Evolutionary conservation across 2,888 invertebrate species (phyloP), one percentile per base, ranked within the genome.

Genomic region (Melinaea menophilus): DNA sequence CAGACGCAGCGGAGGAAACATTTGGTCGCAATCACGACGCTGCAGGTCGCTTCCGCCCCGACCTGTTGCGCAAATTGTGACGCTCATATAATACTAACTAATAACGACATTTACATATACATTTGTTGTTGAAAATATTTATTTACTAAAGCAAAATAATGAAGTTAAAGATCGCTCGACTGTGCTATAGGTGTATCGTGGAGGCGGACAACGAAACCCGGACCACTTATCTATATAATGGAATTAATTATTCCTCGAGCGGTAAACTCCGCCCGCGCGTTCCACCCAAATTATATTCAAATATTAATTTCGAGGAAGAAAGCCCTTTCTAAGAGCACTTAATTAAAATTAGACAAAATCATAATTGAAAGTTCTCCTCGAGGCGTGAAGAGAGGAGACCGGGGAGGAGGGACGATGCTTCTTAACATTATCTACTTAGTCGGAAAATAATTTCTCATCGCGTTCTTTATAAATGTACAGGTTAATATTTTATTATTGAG

Each of bases 331-430:
- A 88, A 90, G 88, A 89, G 85, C 88, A 88, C 90, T 90, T 90
- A 90, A 90, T 90, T 90, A 90, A 90, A 90, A 90, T 90, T 90
- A 90, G 89, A 90, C 89, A 88, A 90, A 90, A 90, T 90, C 87
- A 88, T 90, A 90, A 90, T 90, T 90, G 90, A 90, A 90, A 88
- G 88, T 90, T 90, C 88, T 88, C 86, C 87, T 89, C 82, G 86
- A 88, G 90, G 90, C 89, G 90, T 84, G 88, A 88, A 88, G 87
- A 41, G 41, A 41, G 0, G 7, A 84, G 84, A 85, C 78, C 72
- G 74, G 70, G 66, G 68, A 80, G 82, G 77, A 78, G 81, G 77
- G 78, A 79, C 79, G 83, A 82, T 77, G 79, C 80, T 80, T 81
- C 77, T 83, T 84, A 85, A 85, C 85, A 86, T 90, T 90, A 90